Conservation (phyloP, 1,140 invertebrate species). For the Rhopalosiphum maidis region DNA sequence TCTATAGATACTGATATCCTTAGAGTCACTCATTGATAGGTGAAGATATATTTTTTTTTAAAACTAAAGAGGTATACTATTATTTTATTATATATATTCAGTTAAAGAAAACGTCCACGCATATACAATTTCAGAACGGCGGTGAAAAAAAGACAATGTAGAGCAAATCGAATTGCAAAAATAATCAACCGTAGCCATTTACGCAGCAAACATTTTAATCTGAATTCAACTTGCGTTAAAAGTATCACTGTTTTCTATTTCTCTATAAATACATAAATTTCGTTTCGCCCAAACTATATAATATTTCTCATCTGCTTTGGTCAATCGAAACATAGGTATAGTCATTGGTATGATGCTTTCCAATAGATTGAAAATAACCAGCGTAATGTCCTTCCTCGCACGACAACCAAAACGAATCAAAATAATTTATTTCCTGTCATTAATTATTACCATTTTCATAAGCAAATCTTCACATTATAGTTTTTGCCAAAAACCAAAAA, state of each 20-base stretch:
- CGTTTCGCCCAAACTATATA: neutral
- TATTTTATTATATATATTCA: constrained; percentile 21
- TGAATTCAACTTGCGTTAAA: constrained; percentile 34
- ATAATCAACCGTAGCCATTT: constrained; percentile 51
- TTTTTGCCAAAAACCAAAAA: neutral
- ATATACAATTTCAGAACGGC: constrained; percentile 14
- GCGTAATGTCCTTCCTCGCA: neutral
- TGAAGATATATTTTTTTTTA: neutral
- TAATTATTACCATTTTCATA: neutral
- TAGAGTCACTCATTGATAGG: neutral
- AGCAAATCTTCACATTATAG: neutral
- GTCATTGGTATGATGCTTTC: constrained; percentile 15
- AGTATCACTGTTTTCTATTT: constrained; percentile 42
- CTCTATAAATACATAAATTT: neutral
- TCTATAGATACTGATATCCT: neutral
- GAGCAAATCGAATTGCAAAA: constrained; percentile 49
- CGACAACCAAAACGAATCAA: constrained; percentile 34
- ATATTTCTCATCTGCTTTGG: constrained; percentile 16
- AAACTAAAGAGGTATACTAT: constrained; percentile 9
- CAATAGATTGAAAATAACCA: constrained; percentile 32
- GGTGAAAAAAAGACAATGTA: constrained; percentile 44
- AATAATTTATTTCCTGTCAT: constrained; percentile 21
- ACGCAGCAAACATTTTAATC: neutral
- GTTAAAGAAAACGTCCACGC: constrained; percentile 15
- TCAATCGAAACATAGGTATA: neutral